Evolutionary conservation across 2,113 vertebrate genomes (phyloP).

Genomic region (Carassius auratus): DNA sequence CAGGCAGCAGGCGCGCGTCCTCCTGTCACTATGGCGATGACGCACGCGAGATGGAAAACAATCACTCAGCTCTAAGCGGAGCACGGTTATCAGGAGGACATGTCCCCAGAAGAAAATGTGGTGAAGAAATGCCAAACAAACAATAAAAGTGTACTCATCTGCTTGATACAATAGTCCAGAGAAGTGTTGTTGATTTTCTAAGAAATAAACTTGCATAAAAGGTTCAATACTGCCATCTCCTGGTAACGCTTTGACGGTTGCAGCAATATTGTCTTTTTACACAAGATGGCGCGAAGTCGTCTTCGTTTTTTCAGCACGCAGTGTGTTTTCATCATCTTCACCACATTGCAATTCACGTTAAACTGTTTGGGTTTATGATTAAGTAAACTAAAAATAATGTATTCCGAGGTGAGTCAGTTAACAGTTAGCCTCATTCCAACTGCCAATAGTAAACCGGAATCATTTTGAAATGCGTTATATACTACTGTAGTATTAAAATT

Average conservation of each 20-base stretch:
- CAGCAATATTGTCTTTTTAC: background rate
- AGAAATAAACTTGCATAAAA: background rate
- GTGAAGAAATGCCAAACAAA: background rate
- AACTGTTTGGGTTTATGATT: background rate
- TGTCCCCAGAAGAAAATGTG: background rate
- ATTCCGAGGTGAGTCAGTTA: background rate
- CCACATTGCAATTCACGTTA: background rate
- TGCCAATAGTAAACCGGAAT: background rate
- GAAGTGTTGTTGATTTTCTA: background rate
- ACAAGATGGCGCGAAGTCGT: slow-evolving; percentile 27
- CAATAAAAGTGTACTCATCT: background rate
- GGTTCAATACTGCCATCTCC: background rate
- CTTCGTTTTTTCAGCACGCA: background rate
- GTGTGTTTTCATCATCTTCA: background rate
- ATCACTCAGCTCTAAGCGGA: background rate
- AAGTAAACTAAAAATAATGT: background rate
- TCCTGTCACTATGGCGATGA: slow-evolving; percentile 22
- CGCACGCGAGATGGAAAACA: background rate
- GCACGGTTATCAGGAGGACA: too few species aligned
- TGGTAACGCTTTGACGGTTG: background rate
- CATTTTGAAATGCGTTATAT: background rate
- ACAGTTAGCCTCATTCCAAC: background rate
- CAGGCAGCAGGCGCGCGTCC: background rate
- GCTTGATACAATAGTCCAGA: background rate
- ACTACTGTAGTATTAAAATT: background rate